These are phyloP conservation scores for Ellobius talpinus DNA, from an alignment of 2,113 vertebrate species.

Conservation along the genomic window DNA sequence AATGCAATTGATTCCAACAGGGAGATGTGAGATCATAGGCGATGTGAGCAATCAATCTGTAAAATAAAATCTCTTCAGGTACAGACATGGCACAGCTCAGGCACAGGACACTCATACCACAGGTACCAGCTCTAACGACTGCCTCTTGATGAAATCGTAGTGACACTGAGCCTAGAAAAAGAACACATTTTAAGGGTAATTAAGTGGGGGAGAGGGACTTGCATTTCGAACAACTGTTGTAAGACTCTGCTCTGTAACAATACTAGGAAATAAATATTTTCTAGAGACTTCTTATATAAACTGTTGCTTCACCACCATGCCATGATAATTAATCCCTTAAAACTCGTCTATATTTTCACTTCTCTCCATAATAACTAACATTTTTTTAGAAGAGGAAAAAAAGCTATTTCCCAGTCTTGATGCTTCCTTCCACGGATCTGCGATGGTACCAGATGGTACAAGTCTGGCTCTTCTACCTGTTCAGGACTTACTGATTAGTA, in stretches of 20 bases:
- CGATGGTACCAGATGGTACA: not conserved
- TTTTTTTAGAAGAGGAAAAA: not conserved
- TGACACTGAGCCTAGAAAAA: not conserved
- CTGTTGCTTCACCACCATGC: not conserved
- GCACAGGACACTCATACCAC: not conserved
- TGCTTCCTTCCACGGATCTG: not conserved
- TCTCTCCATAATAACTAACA: not conserved
- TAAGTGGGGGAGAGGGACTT: not conserved
- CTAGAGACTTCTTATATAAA: conserved; percentile 2
- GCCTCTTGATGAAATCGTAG: not conserved
- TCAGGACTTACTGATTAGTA: not conserved
- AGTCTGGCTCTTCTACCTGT: not conserved
- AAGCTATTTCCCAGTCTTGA: not conserved
- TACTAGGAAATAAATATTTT: not conserved
- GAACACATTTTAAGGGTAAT: not conserved
- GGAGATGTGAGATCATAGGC: conserved; percentile 22
- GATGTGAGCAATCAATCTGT: conserved; percentile 36
- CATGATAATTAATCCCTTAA: not conserved
- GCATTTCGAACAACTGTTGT: not conserved
- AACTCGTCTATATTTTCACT: not conserved
- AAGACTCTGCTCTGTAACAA: not conserved
- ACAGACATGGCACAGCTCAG: not conserved
- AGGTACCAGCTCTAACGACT: not conserved
- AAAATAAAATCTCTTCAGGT: conserved; percentile 49
- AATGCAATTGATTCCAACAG: conserved; percentile 60